Evolutionary conservation across 2,888 invertebrate species (phyloP).

Genomic region (Quadroppia sp.): DNA sequence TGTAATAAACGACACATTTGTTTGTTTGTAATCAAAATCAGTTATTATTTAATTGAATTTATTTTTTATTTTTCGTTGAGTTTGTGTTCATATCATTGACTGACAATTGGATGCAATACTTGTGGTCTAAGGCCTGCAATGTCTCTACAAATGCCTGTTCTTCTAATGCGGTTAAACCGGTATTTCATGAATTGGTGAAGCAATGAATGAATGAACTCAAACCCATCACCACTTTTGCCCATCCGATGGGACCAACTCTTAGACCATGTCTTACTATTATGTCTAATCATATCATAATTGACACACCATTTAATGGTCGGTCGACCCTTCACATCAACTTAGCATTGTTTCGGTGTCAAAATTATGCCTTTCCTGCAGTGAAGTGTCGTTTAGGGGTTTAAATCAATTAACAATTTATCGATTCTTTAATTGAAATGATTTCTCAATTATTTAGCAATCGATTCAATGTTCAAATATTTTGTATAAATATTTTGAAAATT

Average conservation of each 20-base stretch:
- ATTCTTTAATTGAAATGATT: not conserved
- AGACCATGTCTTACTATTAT: not conserved
- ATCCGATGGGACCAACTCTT: not conserved
- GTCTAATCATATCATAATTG: not conserved
- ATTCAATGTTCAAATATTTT: too few species aligned
- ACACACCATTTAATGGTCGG: not conserved
- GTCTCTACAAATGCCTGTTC: not conserved
- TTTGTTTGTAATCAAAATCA: too few species aligned
- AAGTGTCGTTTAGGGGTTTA: constrained; percentile 36
- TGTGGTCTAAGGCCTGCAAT: not conserved
- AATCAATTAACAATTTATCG: not conserved
- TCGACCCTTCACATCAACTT: not conserved
- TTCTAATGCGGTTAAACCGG: constrained; percentile 32
- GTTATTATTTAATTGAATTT: too few species aligned
- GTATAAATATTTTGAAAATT: too few species aligned
- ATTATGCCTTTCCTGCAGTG: constrained; percentile 7
- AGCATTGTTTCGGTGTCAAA: not conserved
- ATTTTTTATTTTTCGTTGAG: too few species aligned
- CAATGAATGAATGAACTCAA: constrained; percentile 25
- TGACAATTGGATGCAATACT: not conserved
- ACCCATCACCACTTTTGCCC: constrained; percentile 21
- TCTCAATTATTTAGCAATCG: not conserved
- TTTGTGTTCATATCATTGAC: too few species aligned
- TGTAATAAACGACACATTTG: too few species aligned
- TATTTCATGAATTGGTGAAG: constrained; percentile 30